phyloP scores from a whole-genome alignment of 1,140 invertebrate genomes.

The Kradibia gibbosae region DNA sequence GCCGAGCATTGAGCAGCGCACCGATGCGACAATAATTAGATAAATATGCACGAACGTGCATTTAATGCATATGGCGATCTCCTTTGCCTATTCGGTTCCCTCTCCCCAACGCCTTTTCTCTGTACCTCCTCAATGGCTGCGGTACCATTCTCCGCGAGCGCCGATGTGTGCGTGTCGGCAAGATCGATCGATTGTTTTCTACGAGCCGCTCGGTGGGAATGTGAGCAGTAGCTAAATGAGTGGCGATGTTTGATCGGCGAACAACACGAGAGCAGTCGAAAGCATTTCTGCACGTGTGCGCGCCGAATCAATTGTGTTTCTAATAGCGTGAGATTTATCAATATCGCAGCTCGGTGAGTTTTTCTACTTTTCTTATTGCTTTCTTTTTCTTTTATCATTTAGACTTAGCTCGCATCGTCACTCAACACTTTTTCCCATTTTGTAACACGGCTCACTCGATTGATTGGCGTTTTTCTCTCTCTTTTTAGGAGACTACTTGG shows the following conservation, averaged over 20 bases:
- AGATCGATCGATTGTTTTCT: constrained; percentile 36
- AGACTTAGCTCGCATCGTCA: neutral
- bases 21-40: constrained; percentile 10
- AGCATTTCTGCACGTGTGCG: constrained; percentile 7
- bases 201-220: constrained; percentile 9
- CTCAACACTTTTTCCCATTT: neutral
- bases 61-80: neutral
- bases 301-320: constrained; percentile 20
- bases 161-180: neutral
- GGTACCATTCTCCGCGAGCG: neutral
- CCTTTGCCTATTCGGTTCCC: too few relatives aligned
- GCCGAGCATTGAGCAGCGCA: neutral
- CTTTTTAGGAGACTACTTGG: neutral
- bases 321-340: constrained; percentile 41
- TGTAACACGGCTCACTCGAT: neutral
- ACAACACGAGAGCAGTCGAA: constrained; percentile 17
- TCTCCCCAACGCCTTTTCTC: neutral
- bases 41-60: neutral
- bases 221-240: constrained; percentile 46
- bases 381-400: neutral
- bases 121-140: neutral
- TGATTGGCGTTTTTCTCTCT: neutral
- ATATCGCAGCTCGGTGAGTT: constrained; percentile 4
- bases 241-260: constrained; percentile 49
- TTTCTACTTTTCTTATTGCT: neutral